A percentile compares a stretch with the other conserved stretches of the same genome.
Conservation (phyloP, 2,888 invertebrate genomes). For the Phragmatobia fuliginosa region DNA sequence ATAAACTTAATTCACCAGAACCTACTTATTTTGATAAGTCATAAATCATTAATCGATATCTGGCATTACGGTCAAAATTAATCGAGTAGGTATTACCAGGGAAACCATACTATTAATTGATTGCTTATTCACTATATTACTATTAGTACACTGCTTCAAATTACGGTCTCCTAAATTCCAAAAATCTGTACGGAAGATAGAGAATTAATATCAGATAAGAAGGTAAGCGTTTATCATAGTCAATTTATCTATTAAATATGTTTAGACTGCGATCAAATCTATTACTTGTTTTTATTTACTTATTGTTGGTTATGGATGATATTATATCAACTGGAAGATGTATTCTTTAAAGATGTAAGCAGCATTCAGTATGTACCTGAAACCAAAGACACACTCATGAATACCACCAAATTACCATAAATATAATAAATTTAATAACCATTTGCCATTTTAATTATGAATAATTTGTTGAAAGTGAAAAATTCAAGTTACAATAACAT, state of each 20-base stretch:
- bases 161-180: not conserved
- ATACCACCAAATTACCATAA: conserved; percentile 17
- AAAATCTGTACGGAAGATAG: not conserved
- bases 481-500: no score
- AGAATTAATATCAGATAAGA: not conserved
- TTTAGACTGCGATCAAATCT: not conserved
- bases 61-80: not conserved
- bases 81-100: not conserved
- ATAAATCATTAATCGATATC: not conserved
- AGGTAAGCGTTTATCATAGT: not conserved
- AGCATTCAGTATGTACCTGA: conserved; percentile 25
- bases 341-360: not conserved
- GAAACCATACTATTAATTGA: not conserved
- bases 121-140: not conserved
- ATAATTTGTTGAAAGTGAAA: not conserved
- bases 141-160: not conserved
- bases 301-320: not conserved
- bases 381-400: conserved; percentile 26
- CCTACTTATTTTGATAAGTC: no score
- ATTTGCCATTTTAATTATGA: conserved; percentile 37
- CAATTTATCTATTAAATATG: not conserved
- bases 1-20: no score
- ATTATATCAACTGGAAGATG: not conserved
- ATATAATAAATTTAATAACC: conserved; percentile 44
- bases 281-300: not conserved